Evolutionary conservation across 2,888 invertebrate species (phyloP).

Genomic region (Melinaea menophilus): DNA sequence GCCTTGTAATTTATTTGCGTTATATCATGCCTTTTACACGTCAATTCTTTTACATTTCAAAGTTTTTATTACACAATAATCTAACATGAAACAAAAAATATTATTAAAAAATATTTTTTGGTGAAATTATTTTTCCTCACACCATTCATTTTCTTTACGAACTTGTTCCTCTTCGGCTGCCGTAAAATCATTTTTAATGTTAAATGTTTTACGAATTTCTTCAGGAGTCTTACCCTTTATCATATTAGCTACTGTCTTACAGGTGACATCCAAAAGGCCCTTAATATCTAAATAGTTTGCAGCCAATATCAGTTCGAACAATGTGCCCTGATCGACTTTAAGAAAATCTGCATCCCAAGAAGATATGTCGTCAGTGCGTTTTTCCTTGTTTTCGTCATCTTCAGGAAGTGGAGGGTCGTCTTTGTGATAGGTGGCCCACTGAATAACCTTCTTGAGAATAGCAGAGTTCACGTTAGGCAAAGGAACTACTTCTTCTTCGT

Average conservation of each 20-base stretch:
- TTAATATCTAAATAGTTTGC: slow-evolving; percentile 98
- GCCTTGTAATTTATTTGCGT: no score
- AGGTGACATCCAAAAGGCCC: slow-evolving; percentile 96
- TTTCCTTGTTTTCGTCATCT: slow-evolving; percentile 98
- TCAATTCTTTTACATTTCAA: neutral
- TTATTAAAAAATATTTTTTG: neutral
- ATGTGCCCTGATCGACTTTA: slow-evolving; percentile 97
- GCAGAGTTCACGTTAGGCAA: slow-evolving; percentile 98
- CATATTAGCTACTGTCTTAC: slow-evolving; percentile 99
- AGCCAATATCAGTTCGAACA: slow-evolving; percentile 97
- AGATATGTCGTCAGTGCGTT: slow-evolving; percentile 98
- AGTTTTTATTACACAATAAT: neutral
- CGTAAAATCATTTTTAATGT: slow-evolving; percentile 97
- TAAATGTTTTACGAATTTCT: slow-evolving; percentile 97
- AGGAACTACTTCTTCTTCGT: slow-evolving; percentile 96
- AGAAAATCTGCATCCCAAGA: slow-evolving; percentile 99
- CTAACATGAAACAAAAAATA: slow-evolving; percentile 4
- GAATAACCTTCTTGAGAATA: slow-evolving; percentile 95
- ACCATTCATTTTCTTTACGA: slow-evolving; percentile 97
- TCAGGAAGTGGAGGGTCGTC: slow-evolving; percentile 97
- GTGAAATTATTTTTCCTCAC: slow-evolving; percentile 85
- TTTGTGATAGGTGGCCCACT: slow-evolving; percentile 96
- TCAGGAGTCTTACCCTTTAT: slow-evolving; percentile 99
- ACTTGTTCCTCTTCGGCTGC: slow-evolving; percentile 98
- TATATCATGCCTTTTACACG: no score